A percentile compares a stretch with the other conserved stretches of the same genome.
These are phyloP conservation scores for Olivierus martensii DNA, from an alignment of 1,140 invertebrate genomes.

Conservation along the genomic window DNA sequence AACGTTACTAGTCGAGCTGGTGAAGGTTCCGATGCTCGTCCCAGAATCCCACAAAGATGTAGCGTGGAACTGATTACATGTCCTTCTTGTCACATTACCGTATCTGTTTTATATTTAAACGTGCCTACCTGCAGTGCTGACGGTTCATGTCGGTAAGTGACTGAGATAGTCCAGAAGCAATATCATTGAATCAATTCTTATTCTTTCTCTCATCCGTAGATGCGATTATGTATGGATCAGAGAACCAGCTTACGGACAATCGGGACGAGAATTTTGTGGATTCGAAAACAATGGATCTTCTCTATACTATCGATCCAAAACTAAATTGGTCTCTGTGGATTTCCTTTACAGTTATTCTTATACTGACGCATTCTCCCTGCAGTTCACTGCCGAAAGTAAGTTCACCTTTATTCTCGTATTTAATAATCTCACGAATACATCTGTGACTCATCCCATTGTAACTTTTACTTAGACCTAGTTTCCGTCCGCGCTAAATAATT, in stretches of 20 bases:
- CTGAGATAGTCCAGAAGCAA: too few relatives aligned
- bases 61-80: constrained; percentile 52
- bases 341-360: constrained; percentile 46
- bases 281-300: constrained; percentile 12
- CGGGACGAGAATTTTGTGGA: constrained; percentile 32
- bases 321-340: constrained; percentile 42
- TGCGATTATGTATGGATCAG: constrained; percentile 54
- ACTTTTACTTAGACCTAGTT: too few relatives aligned
- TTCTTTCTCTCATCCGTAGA: constrained; percentile 22
- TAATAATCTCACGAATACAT: too few relatives aligned
- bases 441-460: too few relatives aligned
- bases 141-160: constrained; percentile 12
- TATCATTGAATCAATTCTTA: too few relatives aligned
- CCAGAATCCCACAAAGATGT: constrained; percentile 29
- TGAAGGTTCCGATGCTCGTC: neutral
- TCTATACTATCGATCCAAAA: constrained; percentile 44
- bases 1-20: constrained; percentile 7
- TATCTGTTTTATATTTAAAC: constrained; percentile 41
- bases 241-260: constrained; percentile 45
- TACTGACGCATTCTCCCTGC: constrained; percentile 47
- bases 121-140: constrained; percentile 17
- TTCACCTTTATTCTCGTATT: too few relatives aligned
- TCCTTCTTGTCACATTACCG: constrained; percentile 48
- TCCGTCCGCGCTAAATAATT: too few relatives aligned
- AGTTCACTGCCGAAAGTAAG: constrained; percentile 50